phyloP scores from a whole-genome alignment of 1,140 invertebrate species.

The Lysiphlebus fabarum region DNA sequence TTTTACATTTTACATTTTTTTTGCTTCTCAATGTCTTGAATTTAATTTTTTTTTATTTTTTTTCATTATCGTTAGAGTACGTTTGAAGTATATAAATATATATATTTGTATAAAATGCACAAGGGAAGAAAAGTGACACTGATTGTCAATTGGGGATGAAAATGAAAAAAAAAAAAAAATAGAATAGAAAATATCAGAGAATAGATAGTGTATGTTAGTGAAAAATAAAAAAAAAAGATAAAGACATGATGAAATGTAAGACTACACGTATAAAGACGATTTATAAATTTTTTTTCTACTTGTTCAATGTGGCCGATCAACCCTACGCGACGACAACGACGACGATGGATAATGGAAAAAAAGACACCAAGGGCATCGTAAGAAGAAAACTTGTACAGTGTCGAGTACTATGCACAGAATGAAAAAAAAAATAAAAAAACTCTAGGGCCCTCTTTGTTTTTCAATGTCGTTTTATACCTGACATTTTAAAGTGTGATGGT shows the following conservation, averaged over 20 bases:
- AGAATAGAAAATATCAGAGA: slow-evolving; percentile 2
- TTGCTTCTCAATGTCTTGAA: too few relatives aligned
- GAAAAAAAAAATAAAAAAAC: slow-evolving; percentile 22
- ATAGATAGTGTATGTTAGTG: too few relatives aligned
- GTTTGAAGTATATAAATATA: slow-evolving; percentile 10
- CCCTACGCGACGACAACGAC: slow-evolving; percentile 22
- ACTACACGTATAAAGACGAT: too few relatives aligned
- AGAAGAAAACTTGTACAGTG: slow-evolving; percentile 12
- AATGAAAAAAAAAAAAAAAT: slow-evolving; percentile 3
- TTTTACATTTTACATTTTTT: too few relatives aligned
- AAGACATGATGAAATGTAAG: too few relatives aligned
- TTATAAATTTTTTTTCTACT: too few relatives aligned
- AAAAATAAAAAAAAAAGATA: too few relatives aligned
- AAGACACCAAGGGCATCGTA: slow-evolving; percentile 23
- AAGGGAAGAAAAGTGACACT: slow-evolving; percentile 9
- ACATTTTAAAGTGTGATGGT: slow-evolving; percentile 13
- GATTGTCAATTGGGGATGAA: slow-evolving; percentile 14
- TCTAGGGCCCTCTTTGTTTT: slow-evolving; percentile 9
- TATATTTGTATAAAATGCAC: slow-evolving; percentile 12
- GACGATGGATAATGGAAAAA: slow-evolving; percentile 27
- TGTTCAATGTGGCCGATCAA: slow-evolving; percentile 14
- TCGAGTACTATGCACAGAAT: slow-evolving; percentile 18
- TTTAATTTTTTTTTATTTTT: too few relatives aligned
- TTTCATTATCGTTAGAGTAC: neutral
- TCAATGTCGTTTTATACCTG: too few relatives aligned